phyloP scores from a whole-genome alignment of 2,888 invertebrate genomes.

The Acleris holmiana region DNA sequence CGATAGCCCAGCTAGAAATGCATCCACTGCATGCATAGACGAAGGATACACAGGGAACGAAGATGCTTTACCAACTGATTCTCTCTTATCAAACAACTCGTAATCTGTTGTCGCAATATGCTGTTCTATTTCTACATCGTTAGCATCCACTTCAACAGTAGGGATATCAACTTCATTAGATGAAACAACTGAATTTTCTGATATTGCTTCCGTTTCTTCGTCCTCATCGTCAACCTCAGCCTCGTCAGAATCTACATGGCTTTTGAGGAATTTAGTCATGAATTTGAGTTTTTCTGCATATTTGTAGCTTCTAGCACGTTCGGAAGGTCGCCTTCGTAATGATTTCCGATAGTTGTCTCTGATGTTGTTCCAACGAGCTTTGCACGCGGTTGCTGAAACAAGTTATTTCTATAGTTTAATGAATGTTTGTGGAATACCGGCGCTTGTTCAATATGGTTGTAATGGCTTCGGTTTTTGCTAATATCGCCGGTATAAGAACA shows the following conservation, averaged over 20 bases:
- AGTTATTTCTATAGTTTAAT: not conserved
- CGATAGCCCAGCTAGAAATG: slow-evolving; percentile 38
- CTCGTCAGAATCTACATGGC: not conserved
- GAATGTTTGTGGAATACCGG: not conserved
- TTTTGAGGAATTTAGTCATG: slow-evolving; percentile 20
- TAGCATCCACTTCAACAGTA: not conserved
- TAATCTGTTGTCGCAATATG: slow-evolving; percentile 10
- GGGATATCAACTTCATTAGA: not conserved
- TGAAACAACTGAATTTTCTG: not conserved
- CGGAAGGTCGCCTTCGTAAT: slow-evolving; percentile 10
- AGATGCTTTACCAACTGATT: not conserved
- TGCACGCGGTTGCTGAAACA: slow-evolving; percentile 37
- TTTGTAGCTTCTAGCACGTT: slow-evolving; percentile 20
- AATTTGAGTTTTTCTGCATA: slow-evolving; percentile 20
- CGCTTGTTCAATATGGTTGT: not conserved
- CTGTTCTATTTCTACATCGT: slow-evolving; percentile 5
- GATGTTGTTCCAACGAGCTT: slow-evolving; percentile 41
- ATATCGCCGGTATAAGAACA: too few relatives aligned
- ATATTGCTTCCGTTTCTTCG: not conserved
- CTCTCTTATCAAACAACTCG: slow-evolving; percentile 2
- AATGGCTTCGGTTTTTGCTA: too few relatives aligned
- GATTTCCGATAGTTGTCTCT: slow-evolving; percentile 41
- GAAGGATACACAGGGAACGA: not conserved
- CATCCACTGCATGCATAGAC: slow-evolving; percentile 32
- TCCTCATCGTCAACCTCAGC: not conserved